phyloP scores from a whole-genome alignment of 2,797 vertebrate genomes.

The Anisognathus igniventris region DNA sequence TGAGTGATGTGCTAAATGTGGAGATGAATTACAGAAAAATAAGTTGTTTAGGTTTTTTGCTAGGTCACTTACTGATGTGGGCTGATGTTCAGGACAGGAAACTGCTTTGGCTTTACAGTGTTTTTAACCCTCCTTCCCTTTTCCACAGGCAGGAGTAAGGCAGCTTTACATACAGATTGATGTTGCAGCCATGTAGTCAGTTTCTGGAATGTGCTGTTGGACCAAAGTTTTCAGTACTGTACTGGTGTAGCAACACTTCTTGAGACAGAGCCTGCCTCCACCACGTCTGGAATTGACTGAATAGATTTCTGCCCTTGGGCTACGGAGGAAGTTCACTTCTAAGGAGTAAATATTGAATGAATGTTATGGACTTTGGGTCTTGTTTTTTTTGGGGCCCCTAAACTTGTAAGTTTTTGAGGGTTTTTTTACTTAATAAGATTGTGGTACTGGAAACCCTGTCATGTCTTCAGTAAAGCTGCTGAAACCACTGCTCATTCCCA shows the following conservation, averaged over 20 bases:
- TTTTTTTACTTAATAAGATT: conserved; percentile 32
- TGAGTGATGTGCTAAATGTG: neutral
- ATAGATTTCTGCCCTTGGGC: neutral
- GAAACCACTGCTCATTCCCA: conserved; percentile 69
- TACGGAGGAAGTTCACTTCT: neutral
- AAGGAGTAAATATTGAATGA: conserved; percentile 38
- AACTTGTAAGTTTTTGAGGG: neutral
- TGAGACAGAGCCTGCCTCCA: conserved; percentile 40
- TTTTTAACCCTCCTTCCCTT: neutral
- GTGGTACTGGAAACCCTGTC: conserved; percentile 59
- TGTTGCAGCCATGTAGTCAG: conserved; percentile 85
- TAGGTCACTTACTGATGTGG: neutral
- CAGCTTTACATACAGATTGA: conserved; percentile 97
- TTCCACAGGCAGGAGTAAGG: conserved; percentile 85
- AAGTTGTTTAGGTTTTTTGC: neutral
- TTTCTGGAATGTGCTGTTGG: conserved; percentile 65
- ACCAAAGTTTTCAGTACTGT: conserved; percentile 83
- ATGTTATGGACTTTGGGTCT: conserved; percentile 40
- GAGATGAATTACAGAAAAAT: neutral
- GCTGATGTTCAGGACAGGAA: neutral
- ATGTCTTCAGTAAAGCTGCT: conserved; percentile 67
- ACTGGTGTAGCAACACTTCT: conserved; percentile 42
- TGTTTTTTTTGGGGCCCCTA: conserved; percentile 31
- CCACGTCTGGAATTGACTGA: neutral
- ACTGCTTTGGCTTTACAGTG: neutral